Evolutionary conservation across 2,888 invertebrate genomes (phyloP), one percentile per base, ranked within the genome.

Genomic region (Diaphora mendica): DNA sequence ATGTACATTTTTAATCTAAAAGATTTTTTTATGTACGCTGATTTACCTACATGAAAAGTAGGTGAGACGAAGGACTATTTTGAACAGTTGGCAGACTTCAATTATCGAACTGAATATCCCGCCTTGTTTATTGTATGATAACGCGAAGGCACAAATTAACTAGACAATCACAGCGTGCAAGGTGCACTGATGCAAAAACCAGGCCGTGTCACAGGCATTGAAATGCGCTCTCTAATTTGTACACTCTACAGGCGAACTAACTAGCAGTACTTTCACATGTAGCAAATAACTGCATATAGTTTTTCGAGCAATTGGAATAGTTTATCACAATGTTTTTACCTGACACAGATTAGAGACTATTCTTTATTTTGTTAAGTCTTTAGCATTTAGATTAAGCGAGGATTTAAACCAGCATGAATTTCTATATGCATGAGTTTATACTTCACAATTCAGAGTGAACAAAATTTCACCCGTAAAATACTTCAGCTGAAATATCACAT

Each of bases 171-270:
- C 33, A 55, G 44, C 44, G 44, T 30, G 30, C 48, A 67, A n/a
- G 17, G 68, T 68, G 55, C 33, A 68, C 35, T 68, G 68, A 55
- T 68, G 68, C 68, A 55, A 59, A 51, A 33, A 23, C 39, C 55
- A 68, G 35, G 55, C n/a, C 68, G 15, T 15, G 35, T 39, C 68
- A 55, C 68, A 68, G 35, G 17, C 68, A 39, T 39, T 55, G 26
- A 68, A 68, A 20, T 62, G 17, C n/a, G n/a, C 35, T 51, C 33
- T 68, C 68, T 68, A 55, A 68, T 68, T 68, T 68, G 55, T 68
- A 55, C 39, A n/a, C 35, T 62, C 5, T 11, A n/a, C 15, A 15
- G 17, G 17, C 15, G 17, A 62, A 30, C 15, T 30, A 30, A 26
- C 62, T 62, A 62, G 30, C 30, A 15, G 59, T 17, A 26, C 30